Base-by-base conservation (phyloP, 2,888 invertebrate genomes). In the Phytoseiulus persimilis region DNA sequence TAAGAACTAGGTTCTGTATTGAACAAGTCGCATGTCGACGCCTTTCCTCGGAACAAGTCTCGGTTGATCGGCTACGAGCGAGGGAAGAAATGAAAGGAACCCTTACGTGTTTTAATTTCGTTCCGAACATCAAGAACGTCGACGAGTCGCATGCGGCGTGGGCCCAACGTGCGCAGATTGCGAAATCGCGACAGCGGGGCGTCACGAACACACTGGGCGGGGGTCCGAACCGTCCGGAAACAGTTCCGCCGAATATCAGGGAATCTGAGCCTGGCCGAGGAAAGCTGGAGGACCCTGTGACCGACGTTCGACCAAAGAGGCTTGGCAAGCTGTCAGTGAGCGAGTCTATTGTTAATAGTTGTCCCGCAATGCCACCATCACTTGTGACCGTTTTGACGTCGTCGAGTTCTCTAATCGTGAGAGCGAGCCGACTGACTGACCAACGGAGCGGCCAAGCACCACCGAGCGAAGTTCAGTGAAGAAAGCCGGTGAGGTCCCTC, bases 311-410 rank as follows among this genome's bases (percentile, higher is more conserved):
- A 14, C 14, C 46, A 46, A 65, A 65, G 23, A 39, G 5, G 39
- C 9, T 39, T 39, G 39, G 9, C 39, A 3, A 65, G 18, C 65
- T 65, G 65, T 1, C 65, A 23, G 65, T 65, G 65, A 65, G 65
- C 18, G 65, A 65, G 65, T 65, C 65, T 65, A 65, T 65, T 65
- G 65, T 65, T 65, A 65, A 65, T 65, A 65, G 65, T 65, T 65
- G 65, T 65, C 65, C 65, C 65, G 65, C 65, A 65, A 65, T 65
- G 65, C 65, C 65, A 65, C 65, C 65, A 65, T 65, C 65, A 65
- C 65, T 65, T 65, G 65, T 65, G 65, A 65, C 65, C 65, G 65
- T 65, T 65, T 65, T 65, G 65, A 65, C 65, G 65, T 65, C 65
- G 65, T 65, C 28, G 65, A 65, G 65, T 65, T 65, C 65, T 28